These are phyloP conservation scores for Delphinapterus leucas DNA, from an alignment of 2,113 vertebrate species.

Conservation along the genomic window DNA sequence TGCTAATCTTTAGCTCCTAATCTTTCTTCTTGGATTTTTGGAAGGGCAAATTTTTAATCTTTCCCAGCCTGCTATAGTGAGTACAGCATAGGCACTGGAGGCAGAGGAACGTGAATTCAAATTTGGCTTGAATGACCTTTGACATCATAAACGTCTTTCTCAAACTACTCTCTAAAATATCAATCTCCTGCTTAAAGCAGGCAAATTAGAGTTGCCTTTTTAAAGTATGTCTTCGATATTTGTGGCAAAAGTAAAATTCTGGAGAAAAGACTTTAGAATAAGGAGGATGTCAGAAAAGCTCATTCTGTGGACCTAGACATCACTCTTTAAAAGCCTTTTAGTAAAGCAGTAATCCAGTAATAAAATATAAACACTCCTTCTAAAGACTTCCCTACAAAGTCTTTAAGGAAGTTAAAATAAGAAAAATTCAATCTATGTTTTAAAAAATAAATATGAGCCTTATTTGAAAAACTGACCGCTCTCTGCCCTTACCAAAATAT, in stretches of 20 bases:
- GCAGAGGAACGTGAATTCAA: slow-evolving; percentile 32
- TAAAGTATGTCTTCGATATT: background rate
- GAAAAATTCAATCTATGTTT: slow-evolving; percentile 20
- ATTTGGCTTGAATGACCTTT: background rate
- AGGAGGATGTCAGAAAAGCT: background rate
- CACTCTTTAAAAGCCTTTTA: background rate
- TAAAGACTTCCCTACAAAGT: slow-evolving; percentile 28
- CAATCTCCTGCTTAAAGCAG: background rate
- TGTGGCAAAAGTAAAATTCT: background rate
- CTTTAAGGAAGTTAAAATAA: slow-evolving; percentile 6
- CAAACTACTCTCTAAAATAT: background rate
- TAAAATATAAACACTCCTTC: slow-evolving; percentile 23
- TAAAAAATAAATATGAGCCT: slow-evolving; percentile 48
- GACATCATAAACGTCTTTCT: slow-evolving; percentile 14
- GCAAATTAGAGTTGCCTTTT: background rate
- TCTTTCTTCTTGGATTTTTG: slow-evolving; percentile 7
- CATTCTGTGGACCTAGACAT: background rate
- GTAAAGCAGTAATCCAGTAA: background rate
- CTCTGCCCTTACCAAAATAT: slow-evolving; percentile 38
- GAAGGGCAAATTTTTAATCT: background rate
- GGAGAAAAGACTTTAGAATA: slow-evolving; percentile 14
- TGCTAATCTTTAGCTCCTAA: background rate
- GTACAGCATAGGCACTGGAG: background rate
- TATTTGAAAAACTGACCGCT: slow-evolving; percentile 51
- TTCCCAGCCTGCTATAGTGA: background rate